Conservation (phyloP, 2,797 vertebrate genomes). For the Balearica regulorum region DNA sequence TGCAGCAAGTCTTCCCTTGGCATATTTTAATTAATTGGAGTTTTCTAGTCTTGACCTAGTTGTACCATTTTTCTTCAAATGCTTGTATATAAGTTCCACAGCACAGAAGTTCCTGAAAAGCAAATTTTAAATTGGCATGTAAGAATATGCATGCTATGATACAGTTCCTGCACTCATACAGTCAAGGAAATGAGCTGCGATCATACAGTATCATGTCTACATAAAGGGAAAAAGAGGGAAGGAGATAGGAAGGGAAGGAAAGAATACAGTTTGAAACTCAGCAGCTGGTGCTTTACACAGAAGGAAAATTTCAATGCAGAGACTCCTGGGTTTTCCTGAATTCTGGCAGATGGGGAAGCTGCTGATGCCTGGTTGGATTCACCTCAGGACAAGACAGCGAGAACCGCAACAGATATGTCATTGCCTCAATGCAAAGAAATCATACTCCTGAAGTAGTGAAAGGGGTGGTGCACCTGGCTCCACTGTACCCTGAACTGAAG, state of each 20-base stretch:
- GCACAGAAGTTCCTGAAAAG: neutral
- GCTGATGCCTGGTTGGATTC: neutral
- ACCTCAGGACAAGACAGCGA: neutral
- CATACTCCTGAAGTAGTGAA: neutral
- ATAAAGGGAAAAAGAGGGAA: neutral
- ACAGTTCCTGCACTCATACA: neutral
- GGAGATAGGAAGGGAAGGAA: neutral
- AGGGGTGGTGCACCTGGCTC: neutral
- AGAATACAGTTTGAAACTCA: neutral
- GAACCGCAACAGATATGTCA: neutral
- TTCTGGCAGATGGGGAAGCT: neutral
- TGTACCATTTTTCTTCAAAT: neutral
- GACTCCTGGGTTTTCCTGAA: neutral
- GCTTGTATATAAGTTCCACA: neutral
- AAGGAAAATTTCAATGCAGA: neutral
- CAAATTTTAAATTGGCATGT: neutral
- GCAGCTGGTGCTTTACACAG: neutral
- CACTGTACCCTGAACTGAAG: neutral
- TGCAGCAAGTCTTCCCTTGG: neutral
- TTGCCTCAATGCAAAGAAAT: neutral
- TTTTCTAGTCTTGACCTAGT: neutral
- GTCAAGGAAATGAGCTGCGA: neutral
- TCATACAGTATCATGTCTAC: neutral
- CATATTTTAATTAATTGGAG: neutral
- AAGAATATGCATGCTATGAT: neutral